Percentiles rank a stretch among this genome's conserved stretches.
phyloP scores from a whole-genome alignment of 2,797 vertebrate species.

The Selene dorsalis region DNA sequence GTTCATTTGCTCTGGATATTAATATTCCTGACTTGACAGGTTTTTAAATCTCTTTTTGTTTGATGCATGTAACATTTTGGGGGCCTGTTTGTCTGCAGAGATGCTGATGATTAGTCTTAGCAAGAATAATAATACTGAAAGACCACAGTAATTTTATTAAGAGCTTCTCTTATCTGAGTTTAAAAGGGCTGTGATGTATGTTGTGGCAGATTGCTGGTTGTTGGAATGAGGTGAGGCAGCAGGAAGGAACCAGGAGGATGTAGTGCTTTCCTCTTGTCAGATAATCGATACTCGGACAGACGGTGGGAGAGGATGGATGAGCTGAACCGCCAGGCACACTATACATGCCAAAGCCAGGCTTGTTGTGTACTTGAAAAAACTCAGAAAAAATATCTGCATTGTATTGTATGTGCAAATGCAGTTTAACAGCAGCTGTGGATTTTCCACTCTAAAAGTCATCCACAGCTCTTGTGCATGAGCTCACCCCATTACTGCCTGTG shows the following conservation, averaged over 20 bases:
- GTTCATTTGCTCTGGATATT: conserved; percentile 34
- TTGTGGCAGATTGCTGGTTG: conserved; percentile 70
- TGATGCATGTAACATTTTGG: conserved; percentile 33
- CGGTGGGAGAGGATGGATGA: conserved; percentile 74
- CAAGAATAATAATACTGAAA: conserved; percentile 64
- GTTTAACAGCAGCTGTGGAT: conserved; percentile 63
- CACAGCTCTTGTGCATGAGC: conserved; percentile 71
- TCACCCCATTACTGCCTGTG: conserved; percentile 70
- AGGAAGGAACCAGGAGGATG: conserved; percentile 81
- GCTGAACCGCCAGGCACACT: conserved; percentile 57
- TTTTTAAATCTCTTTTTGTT: conserved; percentile 31
- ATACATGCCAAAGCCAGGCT: conserved; percentile 54
- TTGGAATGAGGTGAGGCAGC: conserved; percentile 76
- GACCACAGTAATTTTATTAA: conserved; percentile 73
- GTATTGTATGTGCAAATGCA: conserved; percentile 45
- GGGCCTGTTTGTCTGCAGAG: conserved; percentile 44
- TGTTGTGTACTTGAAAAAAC: conserved; percentile 31
- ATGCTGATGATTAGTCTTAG: conserved; percentile 59
- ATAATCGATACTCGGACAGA: conserved; percentile 81
- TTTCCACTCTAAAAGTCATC: conserved; percentile 74
- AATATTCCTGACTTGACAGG: conserved; percentile 29
- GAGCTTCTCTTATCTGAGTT: conserved; percentile 74
- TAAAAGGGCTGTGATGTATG: conserved; percentile 74
- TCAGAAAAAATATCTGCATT: conserved; percentile 61
- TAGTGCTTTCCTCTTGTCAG: conserved; percentile 80